These are phyloP conservation scores for Danionella cerebrum DNA, from an alignment of 2,113 vertebrate genomes.

Conservation along the genomic window DNA sequence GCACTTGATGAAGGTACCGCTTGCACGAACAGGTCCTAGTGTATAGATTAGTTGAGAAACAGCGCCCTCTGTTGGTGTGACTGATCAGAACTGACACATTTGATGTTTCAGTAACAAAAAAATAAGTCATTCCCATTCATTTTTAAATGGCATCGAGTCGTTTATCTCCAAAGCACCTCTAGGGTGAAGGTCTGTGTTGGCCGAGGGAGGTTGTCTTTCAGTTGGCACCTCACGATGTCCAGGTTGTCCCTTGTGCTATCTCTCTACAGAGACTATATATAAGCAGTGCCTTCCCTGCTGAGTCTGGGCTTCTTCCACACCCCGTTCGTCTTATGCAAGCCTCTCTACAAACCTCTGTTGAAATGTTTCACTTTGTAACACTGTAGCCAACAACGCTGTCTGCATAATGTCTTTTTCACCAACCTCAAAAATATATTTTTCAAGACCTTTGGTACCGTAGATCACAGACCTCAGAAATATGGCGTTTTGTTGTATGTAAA, in stretches of 20 bases:
- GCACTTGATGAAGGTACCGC: slow-evolving; percentile 8
- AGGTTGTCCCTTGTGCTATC: slow-evolving; percentile 28
- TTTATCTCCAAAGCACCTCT: slow-evolving; percentile 17
- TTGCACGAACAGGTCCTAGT: slow-evolving; percentile 17
- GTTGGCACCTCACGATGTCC: slow-evolving; percentile 1
- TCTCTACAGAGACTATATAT: slow-evolving; percentile 36
- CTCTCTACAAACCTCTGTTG: slow-evolving; percentile 46
- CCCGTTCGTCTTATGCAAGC: slow-evolving; percentile 49
- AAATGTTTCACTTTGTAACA: slow-evolving; percentile 44
- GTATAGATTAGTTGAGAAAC: slow-evolving; percentile 8
- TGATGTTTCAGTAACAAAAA: background rate
- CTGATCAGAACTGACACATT: background rate
- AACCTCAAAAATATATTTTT: slow-evolving; percentile 44
- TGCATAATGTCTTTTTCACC: slow-evolving; percentile 33
- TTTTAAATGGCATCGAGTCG: slow-evolving; percentile 12
- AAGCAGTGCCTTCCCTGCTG: slow-evolving; percentile 50
- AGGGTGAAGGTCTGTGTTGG: slow-evolving; percentile 1
- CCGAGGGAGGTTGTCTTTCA: slow-evolving; percentile 15
- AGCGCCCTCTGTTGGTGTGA: slow-evolving; percentile 11
- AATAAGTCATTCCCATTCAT: background rate
- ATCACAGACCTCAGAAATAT: slow-evolving; percentile 38
- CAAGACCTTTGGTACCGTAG: slow-evolving; percentile 47
- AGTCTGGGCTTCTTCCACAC: slow-evolving; percentile 32
- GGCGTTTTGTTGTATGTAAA: slow-evolving; percentile 41
- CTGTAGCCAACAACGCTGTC: slow-evolving; percentile 42